These are phyloP conservation scores for Ichneumon xanthorius DNA, from an alignment of 2,888 invertebrate species.

Conservation along the genomic window DNA sequence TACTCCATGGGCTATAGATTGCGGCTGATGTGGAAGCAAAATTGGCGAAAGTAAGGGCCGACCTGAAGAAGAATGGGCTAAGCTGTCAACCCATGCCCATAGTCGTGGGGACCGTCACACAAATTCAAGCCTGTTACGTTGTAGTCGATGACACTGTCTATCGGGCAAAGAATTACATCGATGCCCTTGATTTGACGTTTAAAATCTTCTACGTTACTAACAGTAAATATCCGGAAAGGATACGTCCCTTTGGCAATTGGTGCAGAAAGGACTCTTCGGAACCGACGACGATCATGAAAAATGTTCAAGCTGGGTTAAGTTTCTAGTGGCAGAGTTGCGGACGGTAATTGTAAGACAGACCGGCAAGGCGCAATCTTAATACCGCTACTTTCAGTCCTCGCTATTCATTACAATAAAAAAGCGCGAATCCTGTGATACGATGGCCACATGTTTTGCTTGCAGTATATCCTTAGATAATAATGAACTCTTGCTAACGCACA, in stretches of 20 bases:
- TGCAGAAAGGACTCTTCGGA: slow-evolving; percentile 17
- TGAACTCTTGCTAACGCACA: not conserved
- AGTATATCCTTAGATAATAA: not conserved
- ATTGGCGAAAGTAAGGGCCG: not conserved
- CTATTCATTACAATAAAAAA: not conserved
- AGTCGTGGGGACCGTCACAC: slow-evolving; percentile 16
- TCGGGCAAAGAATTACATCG: slow-evolving; percentile 11
- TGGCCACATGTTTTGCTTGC: slow-evolving; percentile 20
- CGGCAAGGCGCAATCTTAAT: not conserved
- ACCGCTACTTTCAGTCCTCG: too few relatives aligned
- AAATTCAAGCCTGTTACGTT: slow-evolving; percentile 23
- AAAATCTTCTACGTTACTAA: not conserved
- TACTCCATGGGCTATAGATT: not conserved
- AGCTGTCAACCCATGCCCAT: slow-evolving; percentile 7
- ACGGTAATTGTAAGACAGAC: not conserved
- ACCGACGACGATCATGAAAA: not conserved
- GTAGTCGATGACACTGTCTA: slow-evolving; percentile 1
- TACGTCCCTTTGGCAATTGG: slow-evolving; percentile 8
- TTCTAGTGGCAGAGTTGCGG: not conserved
- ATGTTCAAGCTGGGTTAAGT: slow-evolving; percentile 8
- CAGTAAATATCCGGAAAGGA: slow-evolving; percentile 22
- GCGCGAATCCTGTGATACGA: not conserved
- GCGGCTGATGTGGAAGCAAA: not conserved
- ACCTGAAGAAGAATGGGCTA: slow-evolving; percentile 7
- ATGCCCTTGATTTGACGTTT: slow-evolving; percentile 19